These are phyloP conservation scores for Lithobates pipiens DNA, from an alignment of 2,797 vertebrate species.

Conservation along the genomic window DNA sequence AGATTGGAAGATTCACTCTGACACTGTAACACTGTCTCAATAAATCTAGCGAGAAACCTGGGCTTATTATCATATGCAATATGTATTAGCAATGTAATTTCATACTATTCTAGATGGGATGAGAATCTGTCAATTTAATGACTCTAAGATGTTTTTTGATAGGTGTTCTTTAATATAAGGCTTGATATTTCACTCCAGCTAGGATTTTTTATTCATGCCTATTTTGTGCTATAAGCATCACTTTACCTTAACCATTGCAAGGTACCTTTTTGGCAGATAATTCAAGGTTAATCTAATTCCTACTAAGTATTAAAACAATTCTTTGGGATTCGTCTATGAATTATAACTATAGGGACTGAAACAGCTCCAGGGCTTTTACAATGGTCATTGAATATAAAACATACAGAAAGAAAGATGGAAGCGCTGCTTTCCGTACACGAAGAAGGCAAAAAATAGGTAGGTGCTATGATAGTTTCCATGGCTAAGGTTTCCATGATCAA, in stretches of 20 bases:
- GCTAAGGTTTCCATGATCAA: too few species aligned
- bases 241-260: conserved; percentile 11
- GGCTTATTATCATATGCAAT: conserved; percentile 40
- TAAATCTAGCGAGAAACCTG: conserved; percentile 42
- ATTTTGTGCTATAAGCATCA: neutral
- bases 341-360: neutral
- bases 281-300: neutral
- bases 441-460: too few species aligned
- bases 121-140: conserved; percentile 51
- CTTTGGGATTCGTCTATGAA: neutral
- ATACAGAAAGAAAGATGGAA: neutral
- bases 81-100: conserved; percentile 51
- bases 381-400: neutral
- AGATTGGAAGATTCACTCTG: conserved; percentile 38
- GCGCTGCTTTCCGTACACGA: too few species aligned
- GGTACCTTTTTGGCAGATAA: neutral
- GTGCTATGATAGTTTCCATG: too few species aligned
- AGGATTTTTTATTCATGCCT: conserved; percentile 4
- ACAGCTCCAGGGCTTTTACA: neutral
- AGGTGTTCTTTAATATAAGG: conserved; percentile 43
- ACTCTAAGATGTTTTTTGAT: conserved; percentile 40
- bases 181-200: conserved; percentile 33
- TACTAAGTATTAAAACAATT: neutral
- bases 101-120: conserved; percentile 18
- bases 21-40: conserved; percentile 45